Evolutionary conservation across 2,888 invertebrate genomes (phyloP).

Genomic region (Camponotus fellah): DNA sequence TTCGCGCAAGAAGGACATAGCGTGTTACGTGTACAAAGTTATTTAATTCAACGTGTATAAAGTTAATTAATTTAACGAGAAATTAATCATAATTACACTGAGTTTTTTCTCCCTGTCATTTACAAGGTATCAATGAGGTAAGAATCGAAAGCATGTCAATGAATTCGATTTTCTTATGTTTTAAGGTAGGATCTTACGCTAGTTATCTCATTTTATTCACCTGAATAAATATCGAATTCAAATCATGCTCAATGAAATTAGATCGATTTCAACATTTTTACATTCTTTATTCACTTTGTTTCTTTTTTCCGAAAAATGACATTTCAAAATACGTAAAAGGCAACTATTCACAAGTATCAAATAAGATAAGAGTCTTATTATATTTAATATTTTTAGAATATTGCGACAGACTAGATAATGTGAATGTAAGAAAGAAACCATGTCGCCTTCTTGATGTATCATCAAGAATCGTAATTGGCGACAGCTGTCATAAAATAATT

Average conservation of each 20-base stretch:
- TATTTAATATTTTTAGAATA: not conserved
- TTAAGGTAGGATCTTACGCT: not conserved
- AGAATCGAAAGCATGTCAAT: not conserved
- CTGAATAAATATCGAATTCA: not conserved
- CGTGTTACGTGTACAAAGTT: constrained; percentile 16
- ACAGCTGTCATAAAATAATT: not conserved
- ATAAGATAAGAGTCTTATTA: not conserved
- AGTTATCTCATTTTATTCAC: not conserved
- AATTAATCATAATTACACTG: not conserved
- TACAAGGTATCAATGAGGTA: not conserved
- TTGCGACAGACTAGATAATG: not conserved
- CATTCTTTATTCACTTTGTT: not conserved
- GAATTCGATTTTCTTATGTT: not conserved
- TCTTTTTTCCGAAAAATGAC: not conserved
- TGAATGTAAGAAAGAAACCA: not conserved
- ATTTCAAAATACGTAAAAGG: not conserved
- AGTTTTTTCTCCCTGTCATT: not conserved
- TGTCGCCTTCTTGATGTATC: constrained; percentile 32
- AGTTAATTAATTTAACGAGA: constrained; percentile 12
- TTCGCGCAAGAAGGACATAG: not conserved
- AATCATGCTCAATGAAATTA: not conserved
- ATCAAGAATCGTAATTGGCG: constrained; percentile 40
- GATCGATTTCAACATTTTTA: not conserved
- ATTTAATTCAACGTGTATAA: not conserved
- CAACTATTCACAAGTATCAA: not conserved